Evolutionary conservation across 2,113 vertebrate species (phyloP).

Genomic region (Phainopepla nitens): DNA sequence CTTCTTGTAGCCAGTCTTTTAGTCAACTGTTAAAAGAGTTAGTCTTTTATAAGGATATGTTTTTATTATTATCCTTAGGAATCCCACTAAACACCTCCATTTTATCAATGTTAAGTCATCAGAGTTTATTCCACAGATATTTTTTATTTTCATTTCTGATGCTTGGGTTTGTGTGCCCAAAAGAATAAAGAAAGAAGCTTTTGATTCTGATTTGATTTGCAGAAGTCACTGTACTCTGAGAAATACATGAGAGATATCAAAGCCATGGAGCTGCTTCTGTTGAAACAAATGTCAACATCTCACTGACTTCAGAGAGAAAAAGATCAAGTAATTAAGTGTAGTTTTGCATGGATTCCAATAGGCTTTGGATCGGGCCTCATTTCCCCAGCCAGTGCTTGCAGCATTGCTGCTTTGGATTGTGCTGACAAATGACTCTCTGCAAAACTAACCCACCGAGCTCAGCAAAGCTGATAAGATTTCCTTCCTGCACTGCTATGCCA

Average conservation of each 20-base stretch:
- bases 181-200: background rate
- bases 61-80: background rate
- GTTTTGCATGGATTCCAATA: conserved; percentile 10
- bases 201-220: conserved; percentile 6
- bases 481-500: conserved; percentile 23
- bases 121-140: background rate
- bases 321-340: background rate
- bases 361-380: background rate
- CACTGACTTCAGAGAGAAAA: conserved; percentile 5
- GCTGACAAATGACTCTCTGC: background rate
- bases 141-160: background rate
- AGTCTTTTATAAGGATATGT: background rate
- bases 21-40: background rate
- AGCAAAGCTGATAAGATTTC: conserved; percentile 40
- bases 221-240: background rate
- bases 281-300: background rate
- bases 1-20: background rate
- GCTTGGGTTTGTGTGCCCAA: background rate
- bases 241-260: background rate
- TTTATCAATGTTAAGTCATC: background rate
- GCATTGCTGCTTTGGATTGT: background rate
- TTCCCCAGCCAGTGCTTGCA: background rate
- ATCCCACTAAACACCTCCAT: background rate
- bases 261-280: background rate
- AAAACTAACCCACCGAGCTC: conserved; percentile 4